These are phyloP conservation scores for Stylophora pistillata DNA, from an alignment of 64 coral and sea anemone genomes.

Conservation along the genomic window DNA sequence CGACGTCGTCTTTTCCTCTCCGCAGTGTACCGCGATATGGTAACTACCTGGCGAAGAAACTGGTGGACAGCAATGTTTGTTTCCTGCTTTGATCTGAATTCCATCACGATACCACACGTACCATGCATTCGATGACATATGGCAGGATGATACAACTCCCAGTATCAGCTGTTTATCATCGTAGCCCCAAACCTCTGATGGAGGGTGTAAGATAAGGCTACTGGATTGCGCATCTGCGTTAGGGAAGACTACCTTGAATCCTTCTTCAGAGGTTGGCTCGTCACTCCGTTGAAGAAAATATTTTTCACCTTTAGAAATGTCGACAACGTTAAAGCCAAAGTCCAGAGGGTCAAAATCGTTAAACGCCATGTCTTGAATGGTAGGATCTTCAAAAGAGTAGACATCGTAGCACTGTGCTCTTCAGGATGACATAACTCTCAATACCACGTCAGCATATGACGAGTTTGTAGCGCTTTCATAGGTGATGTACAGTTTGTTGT, in stretches of 20 bases:
- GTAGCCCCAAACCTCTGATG: too few species aligned
- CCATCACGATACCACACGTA: slow-evolving; percentile 59
- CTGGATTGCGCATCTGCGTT: too few species aligned
- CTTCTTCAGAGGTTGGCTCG: too few species aligned
- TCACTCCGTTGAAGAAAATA: slow-evolving; percentile 1
- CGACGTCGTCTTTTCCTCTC: slow-evolving; percentile 12
- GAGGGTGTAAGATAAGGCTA: too few species aligned
- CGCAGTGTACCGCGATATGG: slow-evolving; percentile 25
- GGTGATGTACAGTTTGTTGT: slow-evolving; percentile 7
- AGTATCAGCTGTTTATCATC: too few species aligned
- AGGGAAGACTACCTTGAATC: too few species aligned
- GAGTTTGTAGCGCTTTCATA: slow-evolving; percentile 36
- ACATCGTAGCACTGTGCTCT: slow-evolving; percentile 56
- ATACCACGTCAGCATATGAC: slow-evolving; percentile 43
- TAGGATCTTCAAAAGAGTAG: slow-evolving; percentile 19
- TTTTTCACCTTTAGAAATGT: slow-evolving; percentile 43
- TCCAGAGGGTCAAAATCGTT: slow-evolving; percentile 55
- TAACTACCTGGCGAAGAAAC: slow-evolving; percentile 51
- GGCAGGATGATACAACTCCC: too few species aligned
- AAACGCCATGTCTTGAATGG: slow-evolving; percentile 39
- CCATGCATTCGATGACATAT: slow-evolving; percentile 9
- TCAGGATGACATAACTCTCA: slow-evolving; percentile 26
- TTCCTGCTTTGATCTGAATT: slow-evolving; percentile 39
- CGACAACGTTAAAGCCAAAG: slow-evolving; percentile 40
- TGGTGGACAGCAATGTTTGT: neutral